Conservation (phyloP, 2,113 vertebrate genomes). For the Heterochromis multidens region DNA sequence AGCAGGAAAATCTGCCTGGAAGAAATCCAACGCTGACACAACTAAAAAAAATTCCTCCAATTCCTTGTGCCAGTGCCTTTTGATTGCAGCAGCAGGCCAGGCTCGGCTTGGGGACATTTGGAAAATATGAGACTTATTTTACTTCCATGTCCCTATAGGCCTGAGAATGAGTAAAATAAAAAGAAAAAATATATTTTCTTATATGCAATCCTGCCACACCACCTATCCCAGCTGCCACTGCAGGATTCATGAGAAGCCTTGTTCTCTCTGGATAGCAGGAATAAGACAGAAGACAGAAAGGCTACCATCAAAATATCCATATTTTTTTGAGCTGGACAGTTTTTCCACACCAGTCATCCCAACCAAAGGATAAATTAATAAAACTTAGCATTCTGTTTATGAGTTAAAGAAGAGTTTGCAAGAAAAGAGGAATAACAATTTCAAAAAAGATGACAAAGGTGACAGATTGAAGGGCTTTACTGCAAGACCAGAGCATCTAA, state of each 20-base stretch:
- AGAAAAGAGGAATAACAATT: not conserved
- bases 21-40: slow-evolving; percentile 44
- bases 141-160: slow-evolving; percentile 17
- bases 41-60: not conserved
- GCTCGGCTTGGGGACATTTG: slow-evolving; percentile 7
- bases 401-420: not conserved
- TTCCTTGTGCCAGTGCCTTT: slow-evolving; percentile 4
- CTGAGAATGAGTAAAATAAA: slow-evolving; percentile 32
- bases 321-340: not conserved
- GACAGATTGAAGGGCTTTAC: not conserved
- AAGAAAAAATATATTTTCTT: slow-evolving; percentile 24
- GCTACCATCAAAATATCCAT: not conserved
- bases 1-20: slow-evolving; percentile 60
- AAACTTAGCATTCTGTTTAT: not conserved
- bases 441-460: not conserved
- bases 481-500: not conserved
- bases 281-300: not conserved
- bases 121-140: slow-evolving; percentile 31
- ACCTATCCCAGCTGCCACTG: slow-evolving; percentile 9
- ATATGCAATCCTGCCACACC: slow-evolving; percentile 7
- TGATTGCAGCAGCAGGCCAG: not conserved
- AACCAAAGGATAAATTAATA: not conserved
- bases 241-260: not conserved
- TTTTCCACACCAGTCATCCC: not conserved
- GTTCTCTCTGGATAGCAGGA: not conserved